Evolutionary conservation across 2,113 vertebrate species (phyloP), one percentile per base, ranked within the genome.

Genomic region (Girardinichthys multiradiatus): DNA sequence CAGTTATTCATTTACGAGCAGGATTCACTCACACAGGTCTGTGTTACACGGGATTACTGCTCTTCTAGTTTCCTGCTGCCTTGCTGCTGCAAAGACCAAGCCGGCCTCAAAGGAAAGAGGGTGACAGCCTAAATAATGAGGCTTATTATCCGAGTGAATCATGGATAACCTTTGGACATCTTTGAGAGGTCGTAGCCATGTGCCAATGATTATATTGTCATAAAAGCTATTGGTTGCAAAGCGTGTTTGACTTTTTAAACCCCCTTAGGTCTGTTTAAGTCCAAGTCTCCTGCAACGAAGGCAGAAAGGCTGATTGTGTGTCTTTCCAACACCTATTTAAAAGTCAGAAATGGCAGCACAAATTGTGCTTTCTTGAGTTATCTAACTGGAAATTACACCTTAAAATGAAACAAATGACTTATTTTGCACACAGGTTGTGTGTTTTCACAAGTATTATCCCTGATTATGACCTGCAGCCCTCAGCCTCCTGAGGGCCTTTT

Each of bases 91-190:
- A 82, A 61, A 81, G 86, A 86, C 90, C 79, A 86, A 68, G 59
- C 68, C 7, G 58, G 68, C 81, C 85, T 87, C 68, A 42, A 65
- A 79, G 87, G 85, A 84, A 70, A 74, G 68, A 29, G 76, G 35
- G 66, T 90, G 91, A 91, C 90, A 91, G 87, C 64, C 68, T 90
- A 91, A 91, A 66, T 86, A 87, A 91, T 90, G 89, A 89, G 77
- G 87, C 82, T 88, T 87, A 88, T 92, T 91, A 90, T 88, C 69
- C 37, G 70, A 79, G 81, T 80, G 88, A 90, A 88, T 92, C 90
- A 86, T 77, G 90, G 79, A 88, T 90, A 74, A 92, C 91, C 91
- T 90, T 74, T 84, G 77, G 76, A 84, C 84, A 83, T 86, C 83
- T 86, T 72, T 74, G 74, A 88, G 88, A 87, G 86, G 86, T 89